Base-by-base conservation (phyloP, 2,888 invertebrate species). In the Meganola albula region DNA sequence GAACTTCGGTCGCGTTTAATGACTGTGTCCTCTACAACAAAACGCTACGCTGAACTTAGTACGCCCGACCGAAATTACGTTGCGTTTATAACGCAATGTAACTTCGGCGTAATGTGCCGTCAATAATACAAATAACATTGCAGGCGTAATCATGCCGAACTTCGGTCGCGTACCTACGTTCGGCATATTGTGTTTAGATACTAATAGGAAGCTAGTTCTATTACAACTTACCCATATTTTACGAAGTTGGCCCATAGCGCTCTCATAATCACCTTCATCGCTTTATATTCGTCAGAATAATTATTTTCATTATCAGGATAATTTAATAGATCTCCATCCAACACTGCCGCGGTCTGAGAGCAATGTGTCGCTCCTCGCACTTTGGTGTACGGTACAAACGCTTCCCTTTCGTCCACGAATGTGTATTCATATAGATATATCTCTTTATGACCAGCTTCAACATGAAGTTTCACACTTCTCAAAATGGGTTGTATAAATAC, bases 361-460 rank as follows among this genome's bases (percentile, higher is more conserved):
- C 59, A 55, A 24, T 70, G 70, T 2, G 14, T 10, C 1, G 64
- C 61, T 1, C 63, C 68, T 7, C 48, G 37, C n/a, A 52, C 34
- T n/a, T 52, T 39, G 0, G 58, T 58, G 6, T 61, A 21, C 1
- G 52, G 56, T 14, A 63, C 40, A 1, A 34, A 5, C 2, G 49
- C 45, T 4, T 34, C 43, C 10, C 53, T 12, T 0, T 56, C 43
- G 20, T 62, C 54, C 8, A 50, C 46, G 47, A 55, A 69, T 0
- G 61, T 53, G 42, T 60, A 70, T 30, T 67, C 58, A 34, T 66
- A 72, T 9, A 71, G 44, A 32, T 60, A 69, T 29, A 69, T 9
- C 34, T 27, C 18, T 12, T n/a, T n/a, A n/a, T n/a, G n/a, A n/a
- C n/a, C n/a, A n/a, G n/a, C n/a, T n/a, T n/a, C n/a, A n/a, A n/a